phyloP scores from a whole-genome alignment of 2,113 vertebrate species.

The Scolopax mira region DNA sequence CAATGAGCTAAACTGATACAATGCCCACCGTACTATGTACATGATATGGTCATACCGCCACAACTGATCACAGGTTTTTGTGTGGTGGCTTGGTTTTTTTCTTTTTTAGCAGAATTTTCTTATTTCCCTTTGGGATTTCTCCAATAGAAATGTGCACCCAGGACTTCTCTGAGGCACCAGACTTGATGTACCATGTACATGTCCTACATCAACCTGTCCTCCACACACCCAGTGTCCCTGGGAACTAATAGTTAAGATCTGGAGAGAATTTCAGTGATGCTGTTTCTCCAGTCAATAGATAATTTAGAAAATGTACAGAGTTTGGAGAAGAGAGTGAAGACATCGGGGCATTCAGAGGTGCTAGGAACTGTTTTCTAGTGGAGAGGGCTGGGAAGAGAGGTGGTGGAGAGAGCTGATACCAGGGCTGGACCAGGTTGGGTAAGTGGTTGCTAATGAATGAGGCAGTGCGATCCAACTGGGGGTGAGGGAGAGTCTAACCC shows the following conservation, averaged over 20 bases:
- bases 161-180: neutral
- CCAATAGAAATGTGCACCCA: neutral
- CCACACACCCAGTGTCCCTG: neutral
- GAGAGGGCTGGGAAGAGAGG: neutral
- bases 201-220: neutral
- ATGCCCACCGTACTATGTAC: no score
- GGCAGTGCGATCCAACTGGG: neutral
- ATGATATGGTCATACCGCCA: no score
- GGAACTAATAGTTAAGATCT: neutral
- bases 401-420: neutral
- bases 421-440: neutral
- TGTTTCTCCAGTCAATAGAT: neutral
- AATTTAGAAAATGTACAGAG: neutral
- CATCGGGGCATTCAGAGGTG: neutral
- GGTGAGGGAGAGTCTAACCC: neutral
- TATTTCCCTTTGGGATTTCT: neutral
- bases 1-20: neutral
- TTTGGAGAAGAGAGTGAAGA: neutral
- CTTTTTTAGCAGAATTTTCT: neutral
- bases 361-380: neutral
- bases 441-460: neutral
- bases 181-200: accelerated
- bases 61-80: neutral
- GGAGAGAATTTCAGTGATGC: neutral
- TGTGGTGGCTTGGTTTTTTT: neutral